Evolutionary conservation across 2,113 vertebrate genomes (phyloP).

Genomic region (Peucedramus taeniatus): DNA sequence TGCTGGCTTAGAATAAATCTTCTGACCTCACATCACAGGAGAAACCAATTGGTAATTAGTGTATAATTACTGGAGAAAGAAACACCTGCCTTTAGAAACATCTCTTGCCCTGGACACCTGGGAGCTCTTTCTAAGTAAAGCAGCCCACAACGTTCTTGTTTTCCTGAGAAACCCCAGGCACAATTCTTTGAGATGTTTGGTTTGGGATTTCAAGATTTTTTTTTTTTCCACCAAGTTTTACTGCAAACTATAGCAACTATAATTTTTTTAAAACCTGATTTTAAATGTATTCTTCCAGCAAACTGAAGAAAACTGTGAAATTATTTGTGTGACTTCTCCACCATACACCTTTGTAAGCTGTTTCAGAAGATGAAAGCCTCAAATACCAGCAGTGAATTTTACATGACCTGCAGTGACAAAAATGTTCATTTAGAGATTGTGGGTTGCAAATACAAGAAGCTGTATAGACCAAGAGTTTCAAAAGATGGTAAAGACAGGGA

Average conservation of each 20-base stretch:
- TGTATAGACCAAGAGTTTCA: background rate
- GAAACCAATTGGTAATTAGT: background rate
- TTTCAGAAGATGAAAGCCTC: background rate
- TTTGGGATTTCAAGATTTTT: background rate
- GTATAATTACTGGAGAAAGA: background rate
- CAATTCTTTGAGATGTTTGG: background rate
- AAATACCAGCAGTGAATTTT: background rate
- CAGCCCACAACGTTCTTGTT: background rate
- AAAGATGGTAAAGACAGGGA: background rate
- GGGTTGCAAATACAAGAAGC: background rate
- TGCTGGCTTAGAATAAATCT: background rate
- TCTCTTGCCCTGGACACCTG: background rate
- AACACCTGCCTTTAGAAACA: background rate
- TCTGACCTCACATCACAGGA: background rate
- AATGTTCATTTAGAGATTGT: background rate
- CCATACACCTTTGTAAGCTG: background rate
- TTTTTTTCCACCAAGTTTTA: background rate
- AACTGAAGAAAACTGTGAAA: background rate
- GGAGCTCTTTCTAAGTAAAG: background rate
- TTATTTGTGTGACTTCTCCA: background rate
- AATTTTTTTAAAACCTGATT: background rate
- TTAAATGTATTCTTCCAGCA: background rate
- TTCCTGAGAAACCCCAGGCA: background rate
- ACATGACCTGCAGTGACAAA: accelerated
- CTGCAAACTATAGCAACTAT: background rate